Base-by-base conservation (phyloP, 1,140 invertebrate species). In the Triops longicaudatus region DNA sequence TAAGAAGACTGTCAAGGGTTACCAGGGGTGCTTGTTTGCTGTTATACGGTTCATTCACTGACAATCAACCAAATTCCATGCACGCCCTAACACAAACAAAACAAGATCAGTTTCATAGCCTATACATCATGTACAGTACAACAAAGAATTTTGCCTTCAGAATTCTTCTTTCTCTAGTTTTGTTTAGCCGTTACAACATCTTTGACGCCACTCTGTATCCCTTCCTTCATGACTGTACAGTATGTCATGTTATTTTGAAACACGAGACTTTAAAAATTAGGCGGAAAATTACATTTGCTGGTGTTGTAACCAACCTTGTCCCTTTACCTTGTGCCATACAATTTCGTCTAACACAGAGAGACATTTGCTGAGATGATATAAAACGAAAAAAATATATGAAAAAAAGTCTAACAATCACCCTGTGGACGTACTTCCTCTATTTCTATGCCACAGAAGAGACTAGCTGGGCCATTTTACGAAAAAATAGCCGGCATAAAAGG, bases 261-360 rank as follows among this genome's bases (percentile, higher is more conserved):
- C 22, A 63, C 50, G 50, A 63, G 50, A 63, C 50, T 63, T n/a
- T 63, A 63, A 63, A 63, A 63, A 63, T 63, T 63, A 63, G 50
- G 50, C 14, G 22, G 50, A 22, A 22, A 22, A 22, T 63, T 63
- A 63, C 22, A 63, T 22, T 14, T 1, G 50, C 0, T 63, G 50
- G 22, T 14, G 14, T n/a, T 63, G 6, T 17, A 17, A 6, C 17
- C 50, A 63, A 22, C 22, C 50, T 63, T 4, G 14, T 22, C 50
- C 7, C 22, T 63, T 63, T 63, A 63, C 22, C 50, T 63, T 63
- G 50, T 63, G 50, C 50, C 22, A 22, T 63, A 63, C 50, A 22
- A 22, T 63, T 63, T 63, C 6, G 22, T n/a, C 22, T 9, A 63
- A 63, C 14, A 63, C 0, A 7, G 11, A 5, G 14, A 63, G 50